Evolutionary conservation across 1,140 invertebrate genomes (phyloP).

Genomic region (Apis cerana): DNA sequence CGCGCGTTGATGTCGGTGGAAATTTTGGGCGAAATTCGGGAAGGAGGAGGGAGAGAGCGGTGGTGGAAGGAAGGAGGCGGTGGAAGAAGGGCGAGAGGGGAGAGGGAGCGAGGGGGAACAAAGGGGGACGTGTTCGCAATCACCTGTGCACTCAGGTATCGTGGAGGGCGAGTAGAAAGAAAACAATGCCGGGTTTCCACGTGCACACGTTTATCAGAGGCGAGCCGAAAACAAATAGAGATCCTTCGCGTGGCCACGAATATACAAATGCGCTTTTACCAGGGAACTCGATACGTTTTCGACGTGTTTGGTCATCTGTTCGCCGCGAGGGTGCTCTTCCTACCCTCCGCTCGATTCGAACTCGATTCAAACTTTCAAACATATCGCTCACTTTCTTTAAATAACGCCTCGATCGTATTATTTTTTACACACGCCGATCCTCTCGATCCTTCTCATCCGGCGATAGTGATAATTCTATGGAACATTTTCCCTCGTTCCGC

Average conservation of each 20-base stretch:
- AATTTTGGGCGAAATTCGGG: too few relatives aligned
- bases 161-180: constrained; percentile 20
- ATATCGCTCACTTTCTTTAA: too few relatives aligned
- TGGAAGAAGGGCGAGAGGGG: too few relatives aligned
- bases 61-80: neutral
- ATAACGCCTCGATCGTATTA: too few relatives aligned
- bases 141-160: constrained; percentile 54
- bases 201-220: constrained; percentile 4
- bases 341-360: neutral
- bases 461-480: too few relatives aligned
- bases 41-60: too few relatives aligned
- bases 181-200: constrained; percentile 54
- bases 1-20: too few relatives aligned
- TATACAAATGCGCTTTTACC: neutral
- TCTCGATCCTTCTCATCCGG: too few relatives aligned
- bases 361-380: too few relatives aligned
- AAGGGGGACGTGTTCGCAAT: constrained; percentile 45
- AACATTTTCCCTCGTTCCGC: too few relatives aligned
- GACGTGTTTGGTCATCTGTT: constrained; percentile 38
- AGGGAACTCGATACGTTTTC: constrained; percentile 47
- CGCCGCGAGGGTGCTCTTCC: neutral
- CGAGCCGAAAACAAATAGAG: constrained; percentile 52
- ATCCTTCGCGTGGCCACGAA: constrained; percentile 30
- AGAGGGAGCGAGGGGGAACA: constrained; percentile 5
- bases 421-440: too few relatives aligned